A percentile compares a stretch with the other conserved stretches of the same genome.
These are phyloP conservation scores for Ceramica pisi DNA, from an alignment of 2,888 invertebrate species.

Conservation along the genomic window DNA sequence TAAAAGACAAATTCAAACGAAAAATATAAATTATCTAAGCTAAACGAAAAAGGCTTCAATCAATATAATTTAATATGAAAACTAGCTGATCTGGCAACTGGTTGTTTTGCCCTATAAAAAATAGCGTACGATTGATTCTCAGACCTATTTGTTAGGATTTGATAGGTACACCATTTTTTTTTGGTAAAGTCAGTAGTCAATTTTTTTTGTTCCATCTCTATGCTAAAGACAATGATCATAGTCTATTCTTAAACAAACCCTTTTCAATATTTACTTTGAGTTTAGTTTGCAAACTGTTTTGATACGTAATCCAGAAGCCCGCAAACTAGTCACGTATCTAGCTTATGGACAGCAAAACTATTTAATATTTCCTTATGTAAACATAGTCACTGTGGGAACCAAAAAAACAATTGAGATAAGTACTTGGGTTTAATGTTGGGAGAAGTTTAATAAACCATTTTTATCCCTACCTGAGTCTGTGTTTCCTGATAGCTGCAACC, in stretches of 20 bases:
- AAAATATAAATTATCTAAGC: too few relatives aligned
- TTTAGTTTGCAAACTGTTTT: slow-evolving; percentile 34
- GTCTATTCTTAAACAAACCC: slow-evolving; percentile 8
- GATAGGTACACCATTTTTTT: too few relatives aligned
- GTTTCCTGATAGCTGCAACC: too few relatives aligned
- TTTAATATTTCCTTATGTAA: slow-evolving; percentile 11
- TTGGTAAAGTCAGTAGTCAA: too few relatives aligned
- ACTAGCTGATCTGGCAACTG: too few relatives aligned
- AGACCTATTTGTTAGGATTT: too few relatives aligned
- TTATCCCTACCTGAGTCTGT: too few relatives aligned
- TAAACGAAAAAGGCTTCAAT: too few relatives aligned
- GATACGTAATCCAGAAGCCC: slow-evolving; percentile 25
- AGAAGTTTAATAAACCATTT: background rate
- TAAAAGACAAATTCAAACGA: too few relatives aligned
- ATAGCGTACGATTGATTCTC: too few relatives aligned
- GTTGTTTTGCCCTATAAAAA: too few relatives aligned
- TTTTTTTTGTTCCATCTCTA: background rate
- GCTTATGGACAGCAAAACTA: slow-evolving; percentile 6
- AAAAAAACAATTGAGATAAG: background rate
- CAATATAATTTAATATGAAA: too few relatives aligned
- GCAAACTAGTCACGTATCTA: slow-evolving; percentile 44
- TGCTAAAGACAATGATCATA: background rate
- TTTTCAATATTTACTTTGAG: slow-evolving; percentile 22
- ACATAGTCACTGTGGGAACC: background rate
- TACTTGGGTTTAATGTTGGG: background rate